Evolutionary conservation across 2,113 vertebrate genomes (phyloP), one percentile per base, ranked within the genome.

Genomic region (Sebastes fasciatus): DNA sequence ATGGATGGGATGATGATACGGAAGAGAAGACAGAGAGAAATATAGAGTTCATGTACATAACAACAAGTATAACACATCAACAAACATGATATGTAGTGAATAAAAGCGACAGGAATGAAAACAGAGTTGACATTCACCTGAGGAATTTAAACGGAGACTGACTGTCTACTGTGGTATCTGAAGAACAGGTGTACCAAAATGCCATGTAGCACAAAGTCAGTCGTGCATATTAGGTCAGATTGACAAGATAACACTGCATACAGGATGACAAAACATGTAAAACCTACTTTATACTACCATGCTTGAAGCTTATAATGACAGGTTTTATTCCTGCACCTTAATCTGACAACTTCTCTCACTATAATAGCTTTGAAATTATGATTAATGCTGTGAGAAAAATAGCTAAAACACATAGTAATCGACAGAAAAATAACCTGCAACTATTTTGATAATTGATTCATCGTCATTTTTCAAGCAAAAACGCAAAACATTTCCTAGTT

Each of bases 1-100:
- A 96, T 83, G 96, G 95, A 97, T 96, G 96, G 95, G 94, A 97
- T 96, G 94, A 97, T 96, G 95, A 96, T 94, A 93, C 82, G 86
- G 94, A 96, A 94, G 94, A 95, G 93, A 88, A 93, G 79, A 93
- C 83, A 95, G 88, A 95, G 86, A 95, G 82, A 91, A 77, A 94
- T 58, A 94, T n/a, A 94, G 74, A 94, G 86, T 95, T 93, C 91
- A 95, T 93, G 94, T 92, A 91, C 92, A 91, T 60, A 75, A 88
- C 79, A 93, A 94, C 91, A 93, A 92, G 84, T 85, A 90, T 83
- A 92, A 89, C 80, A 91, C 67, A 68, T 86, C 81, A 89, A 93
- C 87, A 93, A 83, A 91, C 86, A 89, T 85, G 88, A 91, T 86
- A 84, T 85, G 87, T 68, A 9, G 71, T 80, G 88, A 76, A 61